Percentiles rank a stretch among this genome's conserved stretches.
phyloP scores from a whole-genome alignment of 2,797 vertebrate genomes.

The Xenops minutus region DNA sequence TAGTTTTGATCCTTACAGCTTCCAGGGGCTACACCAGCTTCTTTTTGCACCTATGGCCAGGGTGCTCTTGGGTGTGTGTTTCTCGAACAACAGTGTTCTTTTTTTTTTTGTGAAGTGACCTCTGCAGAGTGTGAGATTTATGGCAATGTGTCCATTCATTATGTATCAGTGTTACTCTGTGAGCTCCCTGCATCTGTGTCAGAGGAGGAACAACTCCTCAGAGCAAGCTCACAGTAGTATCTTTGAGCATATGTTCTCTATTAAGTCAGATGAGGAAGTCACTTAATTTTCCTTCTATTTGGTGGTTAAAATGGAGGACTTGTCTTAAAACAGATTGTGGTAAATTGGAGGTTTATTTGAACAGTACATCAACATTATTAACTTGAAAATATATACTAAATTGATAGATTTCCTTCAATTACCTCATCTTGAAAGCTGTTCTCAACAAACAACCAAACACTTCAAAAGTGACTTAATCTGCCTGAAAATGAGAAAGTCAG shows the following conservation, averaged over 20 bases:
- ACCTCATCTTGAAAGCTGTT: conserved; percentile 67
- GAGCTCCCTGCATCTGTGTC: conserved; percentile 50
- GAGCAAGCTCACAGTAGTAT: conserved; percentile 61
- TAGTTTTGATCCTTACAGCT: neutral
- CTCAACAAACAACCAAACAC: conserved; percentile 62
- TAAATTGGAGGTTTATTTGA: conserved; percentile 75
- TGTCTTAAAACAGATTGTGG: conserved; percentile 74
- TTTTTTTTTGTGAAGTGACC: conserved; percentile 21
- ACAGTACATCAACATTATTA: conserved; percentile 72
- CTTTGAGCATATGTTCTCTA: conserved; percentile 76
- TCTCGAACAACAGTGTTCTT: neutral
- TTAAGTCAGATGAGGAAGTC: conserved; percentile 72
- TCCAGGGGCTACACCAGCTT: neutral
- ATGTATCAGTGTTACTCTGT: neutral
- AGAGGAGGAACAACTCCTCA: conserved; percentile 53
- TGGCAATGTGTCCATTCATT: conserved; percentile 14
- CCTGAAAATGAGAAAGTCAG: conserved; percentile 54
- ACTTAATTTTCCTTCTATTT: conserved; percentile 67
- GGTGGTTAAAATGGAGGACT: conserved; percentile 72
- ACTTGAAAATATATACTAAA: conserved; percentile 66
- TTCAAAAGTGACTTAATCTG: conserved; percentile 66
- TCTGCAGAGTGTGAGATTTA: conserved; percentile 3
- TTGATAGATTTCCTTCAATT: conserved; percentile 74
- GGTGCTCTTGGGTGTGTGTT: neutral
- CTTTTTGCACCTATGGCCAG: neutral